Evolutionary conservation across 2,113 vertebrate species (phyloP).

Genomic region (Macquaria australasica): DNA sequence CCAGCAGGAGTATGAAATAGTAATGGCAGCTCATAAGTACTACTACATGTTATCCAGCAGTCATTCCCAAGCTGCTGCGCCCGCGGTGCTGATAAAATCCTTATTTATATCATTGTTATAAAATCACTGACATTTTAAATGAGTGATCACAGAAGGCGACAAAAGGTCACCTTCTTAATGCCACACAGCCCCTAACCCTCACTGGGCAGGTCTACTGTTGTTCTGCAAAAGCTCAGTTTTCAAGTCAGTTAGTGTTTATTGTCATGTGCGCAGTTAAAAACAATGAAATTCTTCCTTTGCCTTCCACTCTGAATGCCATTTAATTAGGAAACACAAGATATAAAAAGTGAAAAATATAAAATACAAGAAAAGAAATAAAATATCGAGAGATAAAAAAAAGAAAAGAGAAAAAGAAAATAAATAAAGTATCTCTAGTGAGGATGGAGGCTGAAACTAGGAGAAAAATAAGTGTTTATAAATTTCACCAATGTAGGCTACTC

Average conservation of each 20-base stretch:
- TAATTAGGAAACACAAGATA: no score
- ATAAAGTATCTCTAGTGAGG: not conserved
- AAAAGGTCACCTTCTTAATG: not conserved
- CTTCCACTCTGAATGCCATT: no score
- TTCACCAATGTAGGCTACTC: not conserved
- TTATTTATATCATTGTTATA: not conserved
- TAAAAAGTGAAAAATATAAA: no score
- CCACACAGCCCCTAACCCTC: not conserved
- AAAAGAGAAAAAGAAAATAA: no score
- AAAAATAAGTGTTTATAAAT: not conserved
- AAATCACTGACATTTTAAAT: slow-evolving; percentile 7
- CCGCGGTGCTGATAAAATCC: not conserved
- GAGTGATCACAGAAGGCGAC: not conserved
- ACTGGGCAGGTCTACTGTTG: not conserved
- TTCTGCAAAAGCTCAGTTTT: not conserved
- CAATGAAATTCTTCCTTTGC: no score
- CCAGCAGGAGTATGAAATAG: not conserved
- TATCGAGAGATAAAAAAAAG: no score
- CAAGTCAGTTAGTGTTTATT: no score
- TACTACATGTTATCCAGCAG: not conserved
- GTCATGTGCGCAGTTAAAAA: no score
- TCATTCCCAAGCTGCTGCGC: not conserved
- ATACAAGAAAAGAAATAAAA: no score
- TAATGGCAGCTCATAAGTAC: not conserved
- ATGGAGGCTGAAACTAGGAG: not conserved